phyloP scores from a whole-genome alignment of 2,113 vertebrate species.

The Salvelinus sp. region DNA sequence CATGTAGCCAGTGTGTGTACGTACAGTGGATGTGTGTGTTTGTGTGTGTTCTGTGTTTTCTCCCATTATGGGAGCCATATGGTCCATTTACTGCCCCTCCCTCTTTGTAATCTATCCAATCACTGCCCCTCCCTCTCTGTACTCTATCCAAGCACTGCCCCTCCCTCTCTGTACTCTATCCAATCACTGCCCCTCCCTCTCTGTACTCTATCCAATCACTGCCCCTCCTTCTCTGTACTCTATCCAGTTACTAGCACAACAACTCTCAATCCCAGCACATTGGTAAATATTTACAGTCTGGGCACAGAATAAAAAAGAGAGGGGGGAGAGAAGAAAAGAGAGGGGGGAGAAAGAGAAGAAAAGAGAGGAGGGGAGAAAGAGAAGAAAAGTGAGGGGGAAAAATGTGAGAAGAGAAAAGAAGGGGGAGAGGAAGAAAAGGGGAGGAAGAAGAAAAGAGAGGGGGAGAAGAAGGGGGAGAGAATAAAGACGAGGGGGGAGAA shows the following conservation, averaged over 20 bases:
- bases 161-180: slow-evolving; percentile 43
- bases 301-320: slow-evolving; percentile 51
- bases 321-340: too few species aligned
- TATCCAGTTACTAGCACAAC: slow-evolving; percentile 56
- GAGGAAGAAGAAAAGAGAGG: too few species aligned
- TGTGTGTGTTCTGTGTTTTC: too few species aligned
- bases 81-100: slow-evolving; percentile 47
- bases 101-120: slow-evolving; percentile 46
- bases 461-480: too few species aligned
- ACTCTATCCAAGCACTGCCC: slow-evolving; percentile 39
- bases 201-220: slow-evolving; percentile 43
- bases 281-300: slow-evolving; percentile 61
- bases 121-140: slow-evolving; percentile 35
- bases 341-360: too few species aligned
- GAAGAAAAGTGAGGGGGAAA: too few species aligned
- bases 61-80: neutral
- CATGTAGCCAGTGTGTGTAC: too few species aligned
- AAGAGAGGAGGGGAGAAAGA: too few species aligned
- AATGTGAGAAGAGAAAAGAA: too few species aligned
- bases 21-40: too few species aligned
- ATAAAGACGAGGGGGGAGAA: slow-evolving; percentile 45
- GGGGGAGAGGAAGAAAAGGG: too few species aligned
- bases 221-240: slow-evolving; percentile 40
- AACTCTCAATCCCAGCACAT: slow-evolving; percentile 53
- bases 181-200: slow-evolving; percentile 37